Percentiles rank a stretch among this genome's conserved stretches.
Conservation (phyloP, 2,888 invertebrate genomes). For the Colletes collaris region DNA sequence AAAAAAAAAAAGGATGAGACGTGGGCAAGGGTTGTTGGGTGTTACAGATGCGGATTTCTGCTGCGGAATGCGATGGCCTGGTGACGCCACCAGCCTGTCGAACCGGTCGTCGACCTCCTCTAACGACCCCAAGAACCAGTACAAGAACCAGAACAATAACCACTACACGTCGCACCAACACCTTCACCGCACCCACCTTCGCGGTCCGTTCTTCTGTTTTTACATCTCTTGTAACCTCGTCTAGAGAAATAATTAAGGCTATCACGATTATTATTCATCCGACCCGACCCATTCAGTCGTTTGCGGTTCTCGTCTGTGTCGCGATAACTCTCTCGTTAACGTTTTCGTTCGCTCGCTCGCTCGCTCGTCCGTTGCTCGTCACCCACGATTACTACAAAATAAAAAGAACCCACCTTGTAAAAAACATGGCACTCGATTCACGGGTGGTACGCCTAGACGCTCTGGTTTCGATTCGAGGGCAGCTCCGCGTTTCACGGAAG, state of each 20-base stretch:
- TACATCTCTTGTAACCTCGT: constrained; percentile 71
- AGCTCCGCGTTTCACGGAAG: too few species aligned
- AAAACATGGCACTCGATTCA: too few species aligned
- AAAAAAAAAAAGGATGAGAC: constrained; percentile 64
- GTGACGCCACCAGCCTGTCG: constrained; percentile 85
- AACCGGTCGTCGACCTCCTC: constrained; percentile 78
- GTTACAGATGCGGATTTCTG: constrained; percentile 95
- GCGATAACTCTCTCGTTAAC: background rate
- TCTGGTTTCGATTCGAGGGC: too few species aligned
- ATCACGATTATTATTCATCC: constrained; percentile 36
- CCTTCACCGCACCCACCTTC: constrained; percentile 81
- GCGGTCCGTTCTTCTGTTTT: constrained; percentile 80
- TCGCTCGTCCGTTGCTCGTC: background rate
- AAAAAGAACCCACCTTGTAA: too few species aligned
- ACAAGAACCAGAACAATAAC: constrained; percentile 82
- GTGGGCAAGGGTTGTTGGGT: constrained; percentile 82
- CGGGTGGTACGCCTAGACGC: too few species aligned
- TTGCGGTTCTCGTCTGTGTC: background rate
- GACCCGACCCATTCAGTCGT: constrained; percentile 26
- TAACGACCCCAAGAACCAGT: constrained; percentile 78
- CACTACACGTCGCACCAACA: constrained; percentile 82
- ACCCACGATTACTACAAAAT: too few species aligned
- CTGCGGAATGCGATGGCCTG: constrained; percentile 92
- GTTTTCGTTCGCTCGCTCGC: background rate
- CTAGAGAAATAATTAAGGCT: constrained; percentile 65